Base-by-base conservation (phyloP, 2,888 invertebrate genomes). In the Eumerus sabulonum region DNA sequence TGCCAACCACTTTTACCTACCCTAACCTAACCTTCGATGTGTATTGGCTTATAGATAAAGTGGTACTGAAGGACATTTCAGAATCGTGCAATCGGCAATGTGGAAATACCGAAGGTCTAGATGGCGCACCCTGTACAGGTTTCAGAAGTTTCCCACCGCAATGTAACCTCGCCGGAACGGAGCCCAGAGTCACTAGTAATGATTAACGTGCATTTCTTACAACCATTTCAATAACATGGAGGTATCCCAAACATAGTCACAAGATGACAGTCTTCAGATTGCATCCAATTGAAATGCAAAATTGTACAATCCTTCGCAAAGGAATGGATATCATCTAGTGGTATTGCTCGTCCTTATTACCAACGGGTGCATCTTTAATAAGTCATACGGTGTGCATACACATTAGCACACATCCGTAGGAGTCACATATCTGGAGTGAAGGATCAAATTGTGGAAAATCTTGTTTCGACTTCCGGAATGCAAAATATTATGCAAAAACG, bases 401-500 rank as follows among this genome's bases (percentile, higher is more conserved):
- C 7, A 27, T 4, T 7, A 27, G 27, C 27, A 27, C 7, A 27
- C 27, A 27, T 27, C 27, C 7, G 7, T 4, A 7, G 3, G 27
- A 4, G 27, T 7, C 27, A 27, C 27, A 50, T 70, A 59, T 70
- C 51, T 44, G 17, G 54, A 53, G 53, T 42, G 17, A 50, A 64
- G 68, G 73, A 74, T 64, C 79, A 70, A 79, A 79, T 74, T 79
- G 73, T 73, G 60, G 68, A 68, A 70, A 79, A 79, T 79, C 74
- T 74, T 74, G 79, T 70, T 68, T 74, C 56, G 64, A 74, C 74
- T 63, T 63, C 79, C 64, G 74, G 74, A 70, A 63, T 79, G 74
- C 50, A 79, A 79, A 79, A 79, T 70, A 74, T 68, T 79, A 79
- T 79, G 79, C 73, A 74, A 79, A 79, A 63, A 64, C 74, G 79